phyloP scores from a whole-genome alignment of 2,113 vertebrate genomes.

The Triplophysa rosa region DNA sequence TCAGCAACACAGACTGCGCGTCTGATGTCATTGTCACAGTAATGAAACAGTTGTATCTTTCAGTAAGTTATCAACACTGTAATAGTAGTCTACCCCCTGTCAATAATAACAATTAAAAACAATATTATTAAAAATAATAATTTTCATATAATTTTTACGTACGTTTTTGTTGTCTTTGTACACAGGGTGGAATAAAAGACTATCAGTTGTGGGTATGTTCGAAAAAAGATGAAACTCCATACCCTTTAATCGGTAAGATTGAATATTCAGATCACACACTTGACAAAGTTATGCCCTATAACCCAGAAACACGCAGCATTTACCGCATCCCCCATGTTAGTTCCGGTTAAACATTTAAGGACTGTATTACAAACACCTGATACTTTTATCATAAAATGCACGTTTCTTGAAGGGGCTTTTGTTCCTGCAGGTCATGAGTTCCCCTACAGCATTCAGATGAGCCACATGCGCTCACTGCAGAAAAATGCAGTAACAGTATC shows the following conservation, averaged over 20 bases:
- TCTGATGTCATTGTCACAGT: slow-evolving; percentile 86
- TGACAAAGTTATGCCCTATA: too few relatives aligned
- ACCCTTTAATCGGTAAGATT: slow-evolving; percentile 92
- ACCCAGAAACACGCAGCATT: too few relatives aligned
- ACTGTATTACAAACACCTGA: neutral
- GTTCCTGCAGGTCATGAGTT: slow-evolving; percentile 86
- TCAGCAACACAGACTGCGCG: slow-evolving; percentile 85
- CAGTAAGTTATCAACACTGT: slow-evolving; percentile 73
- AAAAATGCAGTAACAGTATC: slow-evolving; percentile 51
- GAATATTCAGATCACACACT: neutral
- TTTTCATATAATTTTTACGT: neutral
- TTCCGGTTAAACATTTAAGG: neutral
- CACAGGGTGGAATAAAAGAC: slow-evolving; percentile 86
- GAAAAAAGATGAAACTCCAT: slow-evolving; percentile 90
- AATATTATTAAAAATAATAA: too few relatives aligned
- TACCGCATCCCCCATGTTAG: too few relatives aligned
- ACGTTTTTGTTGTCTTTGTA: slow-evolving; percentile 16
- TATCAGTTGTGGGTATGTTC: slow-evolving; percentile 95
- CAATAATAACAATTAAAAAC: neutral
- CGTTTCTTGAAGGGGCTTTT: slow-evolving; percentile 22
- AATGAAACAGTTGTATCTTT: slow-evolving; percentile 86
- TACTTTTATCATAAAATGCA: neutral
- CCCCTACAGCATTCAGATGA: slow-evolving; percentile 96
- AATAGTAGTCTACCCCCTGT: neutral
- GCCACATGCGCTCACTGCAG: slow-evolving; percentile 81